Evolutionary conservation across 1,140 invertebrate species (phyloP), one percentile per base, ranked within the genome.

Genomic region (Dufourea novaeangliae): DNA sequence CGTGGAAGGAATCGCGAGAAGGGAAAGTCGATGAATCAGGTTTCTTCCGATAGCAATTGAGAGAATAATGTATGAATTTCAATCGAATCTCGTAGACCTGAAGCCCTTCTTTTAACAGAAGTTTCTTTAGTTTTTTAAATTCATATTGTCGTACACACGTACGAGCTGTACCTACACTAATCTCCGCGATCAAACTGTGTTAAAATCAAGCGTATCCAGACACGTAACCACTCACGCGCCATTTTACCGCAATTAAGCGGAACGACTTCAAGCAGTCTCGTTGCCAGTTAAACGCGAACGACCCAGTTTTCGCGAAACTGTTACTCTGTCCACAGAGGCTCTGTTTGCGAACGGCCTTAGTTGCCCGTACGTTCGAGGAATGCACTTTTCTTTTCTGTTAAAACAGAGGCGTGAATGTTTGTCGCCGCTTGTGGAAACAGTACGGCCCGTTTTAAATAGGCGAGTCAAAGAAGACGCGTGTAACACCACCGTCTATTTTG

Each of bases 321-420:
- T 68, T 54, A 25, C 61, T 8, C 11, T 12, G 12, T 2, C n/a
- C 29, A n/a, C 14, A 46, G 22, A 10, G 39, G 12, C 29, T 39
- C 12, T 37, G 41, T 44, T 27, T 37, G 50, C 50, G 50, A 46
- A 50, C 46, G 5, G 46, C 20, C 46, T n/a, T 7, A 8, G n/a
- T n/a, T n/a, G 20, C 46, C 20, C 6, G n/a, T 50, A 1, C 25
- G 8, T 14, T 27, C 52, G 54, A 57, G 32, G 25, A 32, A 17
- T 32, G 17, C 41, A 29, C 62, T 54, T 59, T 66, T 44, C 39
- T 61, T 44, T 68, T 56, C 44, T 25, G 61, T 50, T 67, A 74
- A 57, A 63, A 61, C 74, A 72, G 44, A 75, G 56, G 44, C 17
- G 25, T 8, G 54, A 66, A 66, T n/a, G 64, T 78, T 67, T 79